Conservation (phyloP, 2,113 vertebrate genomes). For the Oriolus oriolus region DNA sequence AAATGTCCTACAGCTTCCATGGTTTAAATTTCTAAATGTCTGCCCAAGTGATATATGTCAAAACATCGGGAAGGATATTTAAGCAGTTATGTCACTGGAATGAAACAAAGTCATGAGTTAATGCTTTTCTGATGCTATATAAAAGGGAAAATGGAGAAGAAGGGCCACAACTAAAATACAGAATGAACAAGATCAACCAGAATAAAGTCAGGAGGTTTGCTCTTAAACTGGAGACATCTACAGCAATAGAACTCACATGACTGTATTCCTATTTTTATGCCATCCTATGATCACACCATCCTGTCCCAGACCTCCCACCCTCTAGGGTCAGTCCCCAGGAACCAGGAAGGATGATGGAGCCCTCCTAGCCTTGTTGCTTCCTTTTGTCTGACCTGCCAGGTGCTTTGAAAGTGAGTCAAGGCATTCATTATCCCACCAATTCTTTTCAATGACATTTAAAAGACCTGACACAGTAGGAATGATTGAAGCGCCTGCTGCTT, state of each 20-base stretch:
- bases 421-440: conserved; percentile 11
- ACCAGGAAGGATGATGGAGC: conserved; percentile 6
- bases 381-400: conserved; percentile 4
- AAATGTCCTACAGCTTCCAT: background rate
- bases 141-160: conserved; percentile 52
- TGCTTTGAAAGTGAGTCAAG: background rate
- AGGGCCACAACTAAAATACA: background rate
- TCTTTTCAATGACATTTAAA: conserved; percentile 28
- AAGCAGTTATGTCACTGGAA: conserved; percentile 20
- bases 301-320: background rate
- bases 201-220: background rate
- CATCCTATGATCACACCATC: background rate
- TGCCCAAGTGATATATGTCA: background rate
- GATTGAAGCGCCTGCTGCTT: background rate
- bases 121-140: conserved; percentile 51
- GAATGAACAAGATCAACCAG: conserved; percentile 11
- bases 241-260: background rate
- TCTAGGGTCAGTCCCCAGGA: background rate
- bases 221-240: background rate
- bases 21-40: background rate
- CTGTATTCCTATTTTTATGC: background rate
- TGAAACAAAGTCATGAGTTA: conserved; percentile 30
- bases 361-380: background rate
- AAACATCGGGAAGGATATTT: conserved; percentile 9
- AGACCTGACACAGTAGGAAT: background rate